phyloP scores from a whole-genome alignment of 2,888 invertebrate species.

The Lordiphosa andalusiaca region DNA sequence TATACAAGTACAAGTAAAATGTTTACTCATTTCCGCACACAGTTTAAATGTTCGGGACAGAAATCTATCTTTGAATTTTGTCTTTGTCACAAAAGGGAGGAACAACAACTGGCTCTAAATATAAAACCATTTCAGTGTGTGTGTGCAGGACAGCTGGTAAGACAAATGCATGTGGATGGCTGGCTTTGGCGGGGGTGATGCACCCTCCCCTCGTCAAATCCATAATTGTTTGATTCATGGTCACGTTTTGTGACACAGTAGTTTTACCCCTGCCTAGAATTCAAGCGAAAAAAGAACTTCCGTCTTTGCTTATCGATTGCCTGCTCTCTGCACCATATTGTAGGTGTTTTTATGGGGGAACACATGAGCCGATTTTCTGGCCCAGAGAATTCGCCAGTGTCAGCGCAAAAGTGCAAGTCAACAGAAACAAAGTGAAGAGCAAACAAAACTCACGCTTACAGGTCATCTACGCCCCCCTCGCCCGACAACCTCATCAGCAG shows the following conservation, averaged over 20 bases:
- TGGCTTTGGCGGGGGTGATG: conserved; percentile 31
- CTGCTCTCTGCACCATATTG: conserved; percentile 15
- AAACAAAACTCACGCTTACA: conserved; percentile 22
- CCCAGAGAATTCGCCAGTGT: conserved; percentile 31
- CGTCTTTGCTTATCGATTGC: conserved; percentile 28
- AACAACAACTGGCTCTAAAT: conserved; percentile 25
- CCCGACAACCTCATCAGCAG: neutral
- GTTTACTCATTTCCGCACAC: conserved; percentile 48
- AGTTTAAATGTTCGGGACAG: conserved; percentile 49
- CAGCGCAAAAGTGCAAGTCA: conserved; percentile 28
- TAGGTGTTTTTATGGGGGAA: neutral
- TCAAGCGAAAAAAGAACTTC: conserved; percentile 16
- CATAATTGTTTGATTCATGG: conserved; percentile 28
- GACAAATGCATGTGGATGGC: conserved; percentile 49
- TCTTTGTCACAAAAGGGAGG: conserved; percentile 12
- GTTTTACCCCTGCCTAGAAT: conserved; percentile 4
- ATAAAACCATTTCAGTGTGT: conserved; percentile 25
- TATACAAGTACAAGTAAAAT: conserved; percentile 17
- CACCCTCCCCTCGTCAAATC: conserved; percentile 22
- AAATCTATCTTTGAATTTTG: conserved; percentile 42
- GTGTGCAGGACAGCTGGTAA: conserved; percentile 42
- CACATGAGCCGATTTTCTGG: conserved; percentile 19
- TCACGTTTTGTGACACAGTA: conserved; percentile 32
- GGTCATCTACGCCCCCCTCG: conserved; percentile 7
- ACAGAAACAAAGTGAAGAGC: conserved; percentile 10